Percentiles rank a stretch among this genome's conserved stretches.
These are phyloP conservation scores for Fragum whitleyi DNA, from an alignment of 2,888 invertebrate species.

Conservation along the genomic window DNA sequence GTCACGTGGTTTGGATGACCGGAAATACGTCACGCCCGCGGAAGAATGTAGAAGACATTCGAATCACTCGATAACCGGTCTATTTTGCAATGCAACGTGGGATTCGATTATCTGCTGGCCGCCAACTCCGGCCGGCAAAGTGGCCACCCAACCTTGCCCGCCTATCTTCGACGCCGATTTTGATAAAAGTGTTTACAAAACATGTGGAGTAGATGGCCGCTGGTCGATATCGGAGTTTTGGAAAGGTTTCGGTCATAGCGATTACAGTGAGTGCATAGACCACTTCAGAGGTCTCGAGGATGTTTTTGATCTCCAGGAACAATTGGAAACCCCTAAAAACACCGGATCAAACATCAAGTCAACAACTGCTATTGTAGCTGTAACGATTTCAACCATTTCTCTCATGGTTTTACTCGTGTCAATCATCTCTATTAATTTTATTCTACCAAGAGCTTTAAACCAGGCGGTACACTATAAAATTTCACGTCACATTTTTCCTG, in stretches of 20 bases:
- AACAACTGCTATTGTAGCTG: conserved; percentile 29
- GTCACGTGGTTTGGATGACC: background rate
- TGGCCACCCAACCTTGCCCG: conserved; percentile 61
- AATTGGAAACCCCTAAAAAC: background rate
- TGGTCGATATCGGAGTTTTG: conserved; percentile 55
- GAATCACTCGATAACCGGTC: conserved; percentile 21
- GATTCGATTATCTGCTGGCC: conserved; percentile 69
- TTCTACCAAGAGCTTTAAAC: conserved; percentile 45
- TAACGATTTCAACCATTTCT: conserved; percentile 48
- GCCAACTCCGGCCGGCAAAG: conserved; percentile 50
- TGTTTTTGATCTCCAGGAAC: conserved; percentile 30
- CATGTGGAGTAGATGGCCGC: conserved; percentile 52
- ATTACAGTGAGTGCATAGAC: conserved; percentile 53
- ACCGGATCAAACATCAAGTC: background rate
- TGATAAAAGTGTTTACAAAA: conserved; percentile 53
- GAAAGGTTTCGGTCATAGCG: conserved; percentile 61
- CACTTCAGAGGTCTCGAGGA: conserved; percentile 45
- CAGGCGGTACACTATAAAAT: conserved; percentile 44
- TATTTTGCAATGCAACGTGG: conserved; percentile 60
- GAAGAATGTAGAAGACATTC: conserved; percentile 38
- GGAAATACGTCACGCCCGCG: conserved; percentile 30
- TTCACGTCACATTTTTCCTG: conserved; percentile 47
- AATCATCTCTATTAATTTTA: conserved; percentile 40
- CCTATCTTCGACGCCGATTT: conserved; percentile 48
- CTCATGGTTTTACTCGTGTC: conserved; percentile 36